A percentile compares a stretch with the other conserved stretches of the same genome.
These are phyloP conservation scores for Rhinatrema bivittatum DNA, from an alignment of 2,797 vertebrate species.

Conservation along the genomic window DNA sequence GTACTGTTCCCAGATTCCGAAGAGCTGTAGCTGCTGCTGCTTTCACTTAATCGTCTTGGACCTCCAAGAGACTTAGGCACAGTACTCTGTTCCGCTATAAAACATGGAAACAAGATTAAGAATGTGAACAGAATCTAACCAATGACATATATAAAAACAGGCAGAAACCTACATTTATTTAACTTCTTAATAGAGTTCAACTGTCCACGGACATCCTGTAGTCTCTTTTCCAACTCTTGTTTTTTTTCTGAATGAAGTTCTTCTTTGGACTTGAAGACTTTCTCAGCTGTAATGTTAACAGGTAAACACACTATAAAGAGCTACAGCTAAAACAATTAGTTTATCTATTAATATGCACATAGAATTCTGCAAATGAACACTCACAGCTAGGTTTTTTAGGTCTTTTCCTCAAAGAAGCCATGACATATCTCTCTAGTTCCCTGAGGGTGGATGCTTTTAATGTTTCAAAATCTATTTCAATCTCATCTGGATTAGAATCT, in stretches of 20 bases:
- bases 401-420: slow-evolving; percentile 62
- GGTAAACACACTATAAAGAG: slow-evolving; percentile 7
- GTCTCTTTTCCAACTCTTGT: slow-evolving; percentile 44
- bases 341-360: background rate
- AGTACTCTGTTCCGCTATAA: slow-evolving; percentile 39
- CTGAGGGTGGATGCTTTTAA: slow-evolving; percentile 78
- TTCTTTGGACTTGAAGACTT: slow-evolving; percentile 42
- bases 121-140: background rate
- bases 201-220: slow-evolving; percentile 44
- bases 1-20: slow-evolving; percentile 24
- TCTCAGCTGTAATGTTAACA: slow-evolving; percentile 49
- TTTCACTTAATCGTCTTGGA: slow-evolving; percentile 55
- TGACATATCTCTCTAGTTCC: slow-evolving; percentile 74
- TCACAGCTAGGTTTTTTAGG: slow-evolving; percentile 54
- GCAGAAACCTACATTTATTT: slow-evolving; percentile 46
- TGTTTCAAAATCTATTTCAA: slow-evolving; percentile 82
- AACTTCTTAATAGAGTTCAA: slow-evolving; percentile 44
- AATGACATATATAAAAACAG: background rate
- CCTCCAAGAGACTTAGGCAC: slow-evolving; percentile 10
- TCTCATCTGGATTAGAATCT: slow-evolving; percentile 59
- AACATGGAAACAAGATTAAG: slow-evolving; percentile 1
- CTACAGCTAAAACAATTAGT: background rate
- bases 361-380: no score
- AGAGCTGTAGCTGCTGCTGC: slow-evolving; percentile 39
- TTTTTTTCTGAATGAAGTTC: slow-evolving; percentile 44